Conservation (phyloP, 2,113 vertebrate species). For the Tamias sibiricus region DNA sequence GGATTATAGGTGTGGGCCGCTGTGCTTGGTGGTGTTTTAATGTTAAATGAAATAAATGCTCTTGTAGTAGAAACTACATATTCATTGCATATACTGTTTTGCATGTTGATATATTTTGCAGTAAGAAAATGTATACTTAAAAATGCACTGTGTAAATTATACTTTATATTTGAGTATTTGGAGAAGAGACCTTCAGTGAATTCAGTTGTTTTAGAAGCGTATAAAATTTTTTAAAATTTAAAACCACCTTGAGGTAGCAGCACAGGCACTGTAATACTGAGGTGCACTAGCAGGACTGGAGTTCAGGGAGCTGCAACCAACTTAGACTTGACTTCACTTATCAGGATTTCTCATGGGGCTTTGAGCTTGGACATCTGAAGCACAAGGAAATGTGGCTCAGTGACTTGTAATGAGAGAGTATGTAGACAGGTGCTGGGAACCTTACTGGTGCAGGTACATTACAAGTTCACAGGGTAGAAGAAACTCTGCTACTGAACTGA, state of each 20-base stretch:
- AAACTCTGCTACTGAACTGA: too few relatives aligned
- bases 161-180: background rate
- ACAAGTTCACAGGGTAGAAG: too few relatives aligned
- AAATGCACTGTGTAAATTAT: background rate
- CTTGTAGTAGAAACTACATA: background rate
- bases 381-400: conserved; percentile 30
- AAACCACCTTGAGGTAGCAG: background rate
- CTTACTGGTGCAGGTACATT: too few relatives aligned
- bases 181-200: background rate
- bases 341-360: background rate
- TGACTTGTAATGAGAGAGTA: background rate
- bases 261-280: too few relatives aligned
- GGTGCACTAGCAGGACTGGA: too few relatives aligned
- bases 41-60: conserved; percentile 10
- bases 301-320: background rate
- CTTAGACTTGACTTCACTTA: background rate
- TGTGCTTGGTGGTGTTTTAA: background rate
- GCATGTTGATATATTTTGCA: background rate
- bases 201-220: background rate
- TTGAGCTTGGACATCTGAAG: background rate
- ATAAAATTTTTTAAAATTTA: background rate
- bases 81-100: background rate
- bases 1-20: background rate
- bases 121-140: background rate
- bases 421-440: background rate